A percentile compares a stretch with the other conserved stretches of the same genome.
These are phyloP conservation scores for Nibea coibor DNA, from an alignment of 2,113 vertebrate species.

Conservation along the genomic window DNA sequence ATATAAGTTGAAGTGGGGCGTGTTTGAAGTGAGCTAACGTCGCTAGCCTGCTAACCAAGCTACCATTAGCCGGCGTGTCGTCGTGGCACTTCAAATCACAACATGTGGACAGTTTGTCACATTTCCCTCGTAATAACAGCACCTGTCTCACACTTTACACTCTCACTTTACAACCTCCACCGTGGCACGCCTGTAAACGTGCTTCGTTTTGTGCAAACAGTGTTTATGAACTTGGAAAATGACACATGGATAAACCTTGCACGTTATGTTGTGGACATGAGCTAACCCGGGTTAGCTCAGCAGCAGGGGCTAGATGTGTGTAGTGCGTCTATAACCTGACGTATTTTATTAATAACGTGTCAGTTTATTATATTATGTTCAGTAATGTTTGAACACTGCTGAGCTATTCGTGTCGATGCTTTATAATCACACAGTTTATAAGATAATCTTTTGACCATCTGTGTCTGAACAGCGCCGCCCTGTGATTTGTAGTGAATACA, in stretches of 20 bases:
- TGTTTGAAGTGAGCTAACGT: background rate
- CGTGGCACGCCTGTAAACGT: accelerated
- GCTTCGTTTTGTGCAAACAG: background rate
- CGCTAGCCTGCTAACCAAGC: background rate
- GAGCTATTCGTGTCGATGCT: background rate
- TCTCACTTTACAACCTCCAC: accelerated
- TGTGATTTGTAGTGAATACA: background rate
- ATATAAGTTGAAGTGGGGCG: background rate
- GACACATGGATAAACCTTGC: background rate
- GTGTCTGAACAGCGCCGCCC: constrained; percentile 47
- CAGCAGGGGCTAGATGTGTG: too few relatives aligned
- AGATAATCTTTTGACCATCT: background rate
- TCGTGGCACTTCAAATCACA: constrained; percentile 63
- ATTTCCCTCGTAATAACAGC: too few relatives aligned
- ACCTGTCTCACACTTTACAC: accelerated
- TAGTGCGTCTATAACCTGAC: too few relatives aligned
- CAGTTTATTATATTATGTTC: background rate
- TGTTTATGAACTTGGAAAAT: constrained; percentile 1
- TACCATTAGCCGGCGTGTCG: constrained; percentile 24
- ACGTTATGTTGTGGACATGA: background rate
- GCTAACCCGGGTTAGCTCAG: constrained; percentile 4
- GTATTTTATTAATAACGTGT: background rate
- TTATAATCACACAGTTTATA: background rate
- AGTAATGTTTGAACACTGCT: too few relatives aligned
- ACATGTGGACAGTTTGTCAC: background rate